Evolutionary conservation across 2,113 vertebrate species (phyloP).

Genomic region (Bos taurus): DNA sequence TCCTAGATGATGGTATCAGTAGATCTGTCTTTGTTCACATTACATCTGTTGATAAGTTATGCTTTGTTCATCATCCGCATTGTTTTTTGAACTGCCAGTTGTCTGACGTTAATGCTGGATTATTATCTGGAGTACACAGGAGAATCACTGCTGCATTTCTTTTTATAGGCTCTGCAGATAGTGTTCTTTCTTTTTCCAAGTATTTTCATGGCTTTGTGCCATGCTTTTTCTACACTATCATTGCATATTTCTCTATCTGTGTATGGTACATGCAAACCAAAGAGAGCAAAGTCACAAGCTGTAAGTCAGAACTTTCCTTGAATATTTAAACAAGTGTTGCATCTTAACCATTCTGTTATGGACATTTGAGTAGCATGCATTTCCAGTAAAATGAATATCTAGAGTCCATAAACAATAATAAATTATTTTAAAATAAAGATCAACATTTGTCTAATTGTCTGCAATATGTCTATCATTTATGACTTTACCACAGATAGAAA

Average conservation of each 20-base stretch:
- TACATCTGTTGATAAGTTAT: constrained; percentile 61
- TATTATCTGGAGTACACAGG: constrained; percentile 60
- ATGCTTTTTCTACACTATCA: constrained; percentile 57
- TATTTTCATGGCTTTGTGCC: constrained; percentile 30
- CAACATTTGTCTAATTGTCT: constrained; percentile 8
- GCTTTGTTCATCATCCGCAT: constrained; percentile 41
- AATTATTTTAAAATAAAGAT: constrained; percentile 50
- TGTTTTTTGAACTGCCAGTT: constrained; percentile 53
- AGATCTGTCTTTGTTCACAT: constrained; percentile 64
- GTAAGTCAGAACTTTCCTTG: constrained; percentile 26
- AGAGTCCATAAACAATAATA: constrained; percentile 2
- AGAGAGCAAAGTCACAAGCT: neutral
- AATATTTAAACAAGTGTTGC: constrained; percentile 26
- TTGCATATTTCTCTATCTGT: constrained; percentile 53
- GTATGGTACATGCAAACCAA: neutral
- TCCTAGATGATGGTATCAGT: constrained; percentile 55
- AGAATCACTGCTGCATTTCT: constrained; percentile 50
- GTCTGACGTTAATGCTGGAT: constrained; percentile 60
- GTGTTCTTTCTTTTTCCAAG: constrained; percentile 49
- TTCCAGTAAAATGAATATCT: constrained; percentile 38
- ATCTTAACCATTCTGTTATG: constrained; percentile 20
- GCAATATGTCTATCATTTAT: constrained; percentile 15
- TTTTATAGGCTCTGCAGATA: constrained; percentile 44
- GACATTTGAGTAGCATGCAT: constrained; percentile 6
- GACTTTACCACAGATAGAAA: constrained; percentile 25